Evolutionary conservation across 1,140 invertebrate species (phyloP).

Genomic region (Eciton burchellii): DNA sequence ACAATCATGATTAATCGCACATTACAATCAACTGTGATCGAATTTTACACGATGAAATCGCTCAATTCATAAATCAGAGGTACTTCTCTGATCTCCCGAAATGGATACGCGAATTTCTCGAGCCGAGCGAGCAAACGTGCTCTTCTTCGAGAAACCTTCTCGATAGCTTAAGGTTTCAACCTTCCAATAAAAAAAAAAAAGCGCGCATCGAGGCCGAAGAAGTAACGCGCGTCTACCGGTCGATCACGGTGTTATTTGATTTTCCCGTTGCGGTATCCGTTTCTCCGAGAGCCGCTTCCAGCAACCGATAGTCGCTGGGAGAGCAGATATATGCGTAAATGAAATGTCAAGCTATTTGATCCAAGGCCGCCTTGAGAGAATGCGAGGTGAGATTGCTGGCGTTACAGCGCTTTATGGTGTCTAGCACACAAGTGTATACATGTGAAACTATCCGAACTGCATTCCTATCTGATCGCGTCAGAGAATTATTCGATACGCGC

Average conservation of each 20-base stretch:
- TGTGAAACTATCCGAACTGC: constrained; percentile 61
- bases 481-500: constrained; percentile 65
- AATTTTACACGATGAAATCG: not conserved
- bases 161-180: not conserved
- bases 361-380: constrained; percentile 76
- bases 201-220: not conserved
- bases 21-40: too few species aligned
- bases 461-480: constrained; percentile 75
- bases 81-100: not conserved
- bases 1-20: too few species aligned
- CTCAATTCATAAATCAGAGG: not conserved
- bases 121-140: not conserved
- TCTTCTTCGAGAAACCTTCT: not conserved
- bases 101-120: not conserved
- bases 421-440: constrained; percentile 46
- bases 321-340: constrained; percentile 75
- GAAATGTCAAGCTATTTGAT: constrained; percentile 82
- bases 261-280: constrained; percentile 24
- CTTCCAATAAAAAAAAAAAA: constrained; percentile 8
- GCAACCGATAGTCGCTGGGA: constrained; percentile 45
- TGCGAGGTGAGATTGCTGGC: constrained; percentile 69
- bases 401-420: constrained; percentile 63
- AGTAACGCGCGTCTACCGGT: not conserved
- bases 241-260: constrained; percentile 2
- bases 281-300: constrained; percentile 39